Conservation (phyloP, 1,140 invertebrate species). For the Dendroctonus ponderosae region DNA sequence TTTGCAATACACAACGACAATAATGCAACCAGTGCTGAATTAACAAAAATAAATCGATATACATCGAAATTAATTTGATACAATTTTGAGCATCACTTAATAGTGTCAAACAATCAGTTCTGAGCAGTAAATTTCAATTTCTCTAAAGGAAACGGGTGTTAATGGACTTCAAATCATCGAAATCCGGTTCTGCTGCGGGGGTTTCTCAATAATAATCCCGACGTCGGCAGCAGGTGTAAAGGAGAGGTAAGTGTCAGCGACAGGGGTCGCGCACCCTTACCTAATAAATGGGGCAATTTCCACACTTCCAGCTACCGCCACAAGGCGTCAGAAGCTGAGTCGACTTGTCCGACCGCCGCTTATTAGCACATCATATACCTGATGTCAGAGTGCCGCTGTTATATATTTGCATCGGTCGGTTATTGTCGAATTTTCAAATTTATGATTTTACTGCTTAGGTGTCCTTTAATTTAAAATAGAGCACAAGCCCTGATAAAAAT, state of each 20-base stretch:
- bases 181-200: slow-evolving; percentile 39
- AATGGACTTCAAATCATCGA: slow-evolving; percentile 35
- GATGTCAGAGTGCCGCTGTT: slow-evolving; percentile 42
- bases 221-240: slow-evolving; percentile 52
- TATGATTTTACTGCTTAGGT: background rate
- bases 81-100: too few relatives aligned
- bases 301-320: slow-evolving; percentile 50
- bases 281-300: slow-evolving; percentile 56
- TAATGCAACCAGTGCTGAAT: too few relatives aligned
- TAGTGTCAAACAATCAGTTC: too few relatives aligned
- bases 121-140: too few relatives aligned
- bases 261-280: slow-evolving; percentile 53
- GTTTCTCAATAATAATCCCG: slow-evolving; percentile 52
- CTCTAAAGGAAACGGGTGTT: slow-evolving; percentile 34
- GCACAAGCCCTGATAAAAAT: too few relatives aligned
- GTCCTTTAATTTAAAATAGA: too few relatives aligned
- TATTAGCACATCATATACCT: slow-evolving; percentile 51
- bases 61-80: too few relatives aligned
- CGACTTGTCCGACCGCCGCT: slow-evolving; percentile 39
- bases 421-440: background rate
- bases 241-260: slow-evolving; percentile 53
- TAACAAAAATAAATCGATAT: too few relatives aligned
- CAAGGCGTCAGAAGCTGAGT: slow-evolving; percentile 47
- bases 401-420: too few relatives aligned
- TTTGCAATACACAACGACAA: too few relatives aligned